Conservation (phyloP, 1,140 invertebrate species). For the Cardiocondyla obscurior region DNA sequence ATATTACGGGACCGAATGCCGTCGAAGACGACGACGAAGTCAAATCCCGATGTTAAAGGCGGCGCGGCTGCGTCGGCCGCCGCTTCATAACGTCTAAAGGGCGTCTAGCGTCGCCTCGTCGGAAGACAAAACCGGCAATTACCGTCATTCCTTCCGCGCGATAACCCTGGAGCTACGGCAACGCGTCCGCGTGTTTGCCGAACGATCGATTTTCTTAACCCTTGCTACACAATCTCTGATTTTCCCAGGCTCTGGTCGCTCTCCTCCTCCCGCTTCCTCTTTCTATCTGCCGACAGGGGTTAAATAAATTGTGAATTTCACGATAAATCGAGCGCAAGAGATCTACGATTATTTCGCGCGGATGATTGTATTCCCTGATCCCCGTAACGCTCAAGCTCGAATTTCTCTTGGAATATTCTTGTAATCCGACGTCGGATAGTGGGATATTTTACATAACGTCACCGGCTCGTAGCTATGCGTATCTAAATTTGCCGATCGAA, state of each 20-base stretch:
- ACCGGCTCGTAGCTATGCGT: constrained; percentile 4
- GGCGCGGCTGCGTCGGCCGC: constrained; percentile 1
- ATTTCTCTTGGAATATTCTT: constrained; percentile 48
- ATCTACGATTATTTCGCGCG: constrained; percentile 56
- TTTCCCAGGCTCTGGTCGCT: background rate
- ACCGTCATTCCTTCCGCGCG: constrained; percentile 57
- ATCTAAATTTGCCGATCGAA: constrained; percentile 24
- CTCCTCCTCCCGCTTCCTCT: background rate
- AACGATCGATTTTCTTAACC: constrained; percentile 59
- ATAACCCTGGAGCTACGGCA: constrained; percentile 46
- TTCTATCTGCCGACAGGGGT: constrained; percentile 4
- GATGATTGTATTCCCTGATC: constrained; percentile 51
- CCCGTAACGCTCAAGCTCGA: constrained; percentile 20
- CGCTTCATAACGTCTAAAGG: constrained; percentile 57
- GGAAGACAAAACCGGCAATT: constrained; percentile 60
- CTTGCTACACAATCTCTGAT: constrained; percentile 52
- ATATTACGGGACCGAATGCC: constrained; percentile 51
- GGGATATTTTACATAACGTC: constrained; percentile 24
- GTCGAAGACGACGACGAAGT: constrained; percentile 44
- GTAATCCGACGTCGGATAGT: constrained; percentile 34
- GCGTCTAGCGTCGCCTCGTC: constrained; percentile 48
- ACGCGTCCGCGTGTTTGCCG: constrained; percentile 52
- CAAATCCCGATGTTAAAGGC: constrained; percentile 52
- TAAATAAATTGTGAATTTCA: constrained; percentile 57
- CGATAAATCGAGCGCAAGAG: constrained; percentile 57